Evolutionary conservation across 2,113 vertebrate species (phyloP), one percentile per base, ranked within the genome.

Genomic region (Emydocephalus ijimae): DNA sequence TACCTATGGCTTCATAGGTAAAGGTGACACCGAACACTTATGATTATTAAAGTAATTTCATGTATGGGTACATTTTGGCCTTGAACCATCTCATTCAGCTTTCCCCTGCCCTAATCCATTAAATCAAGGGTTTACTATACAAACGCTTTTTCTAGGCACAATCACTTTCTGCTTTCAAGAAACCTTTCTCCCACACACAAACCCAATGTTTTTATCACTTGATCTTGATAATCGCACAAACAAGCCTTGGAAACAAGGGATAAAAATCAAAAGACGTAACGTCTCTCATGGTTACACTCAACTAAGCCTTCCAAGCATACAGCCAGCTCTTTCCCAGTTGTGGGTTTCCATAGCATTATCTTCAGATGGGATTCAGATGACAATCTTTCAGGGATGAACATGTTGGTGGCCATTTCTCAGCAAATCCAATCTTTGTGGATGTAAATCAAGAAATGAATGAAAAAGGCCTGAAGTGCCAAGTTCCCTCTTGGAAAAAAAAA

Each of bases 351-450:
- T 54, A 92, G 90, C 94, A 1, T 24, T 43, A 23, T 85, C 56
- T 90, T 86, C 0, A 20, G 48, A 6, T 24, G 0, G 89, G 91
- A 74, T 81, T 81, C 93, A 54, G 64, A 0, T 0, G 55, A 1
- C 2, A 87, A 92, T 88, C 20, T 93, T 0, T 0, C 59, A 56
- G 87, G 92, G 74, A 61, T 0, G 43, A 91, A 90, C 8, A 86
- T 69, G 6, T 87, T 89, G 69, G 29, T 89, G 94, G 87, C 39
- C 3, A 0, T 69, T 92, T 0, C 15, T 88, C 90, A 59, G 74
- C 74, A 43, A 43, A 43, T 81, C 93, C 91, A 90, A 85, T 89
- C 55, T 87, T 39, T 56, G 34, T 4, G 24, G 92, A 85, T 26
- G 54, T 23, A 88, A 39, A 5, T 87, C 90, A 64, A 15, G 87